Evolutionary conservation across 2,113 vertebrate species (phyloP).

Genomic region (Mus spicilegus): DNA sequence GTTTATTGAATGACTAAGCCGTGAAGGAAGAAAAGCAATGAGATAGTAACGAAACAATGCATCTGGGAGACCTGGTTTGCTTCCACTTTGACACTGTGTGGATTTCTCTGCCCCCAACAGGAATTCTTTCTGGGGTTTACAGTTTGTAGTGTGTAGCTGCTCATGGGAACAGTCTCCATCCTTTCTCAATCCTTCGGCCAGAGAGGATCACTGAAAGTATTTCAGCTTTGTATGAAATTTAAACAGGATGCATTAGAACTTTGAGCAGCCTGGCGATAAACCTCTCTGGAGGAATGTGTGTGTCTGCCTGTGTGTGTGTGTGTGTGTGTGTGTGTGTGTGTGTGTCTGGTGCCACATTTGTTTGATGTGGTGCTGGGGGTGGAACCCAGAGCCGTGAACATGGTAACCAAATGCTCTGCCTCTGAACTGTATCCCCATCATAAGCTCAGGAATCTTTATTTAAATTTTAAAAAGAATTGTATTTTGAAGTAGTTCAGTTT

Average conservation of each 20-base stretch:
- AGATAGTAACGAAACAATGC: conserved; percentile 62
- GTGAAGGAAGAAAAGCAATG: background rate
- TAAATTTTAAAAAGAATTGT: background rate
- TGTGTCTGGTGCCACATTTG: background rate
- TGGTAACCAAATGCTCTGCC: background rate
- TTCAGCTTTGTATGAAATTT: conserved; percentile 54
- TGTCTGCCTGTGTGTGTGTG: too few species aligned
- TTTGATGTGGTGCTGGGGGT: background rate
- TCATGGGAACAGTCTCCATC: conserved; percentile 68
- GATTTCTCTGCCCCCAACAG: conserved; percentile 32
- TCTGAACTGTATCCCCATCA: background rate
- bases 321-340: too few species aligned
- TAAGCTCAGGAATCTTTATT: conserved; percentile 26
- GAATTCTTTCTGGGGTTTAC: conserved; percentile 26
- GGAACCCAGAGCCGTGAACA: background rate
- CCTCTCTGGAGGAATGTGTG: background rate
- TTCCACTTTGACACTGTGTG: conserved; percentile 68
- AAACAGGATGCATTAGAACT: conserved; percentile 50
- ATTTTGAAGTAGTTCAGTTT: background rate
- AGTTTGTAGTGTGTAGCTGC: conserved; percentile 61
- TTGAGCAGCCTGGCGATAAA: conserved; percentile 32
- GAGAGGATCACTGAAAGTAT: conserved; percentile 70
- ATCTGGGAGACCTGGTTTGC: conserved; percentile 76
- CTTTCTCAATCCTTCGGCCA: conserved; percentile 65
- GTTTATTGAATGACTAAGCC: conserved; percentile 54